phyloP scores from a whole-genome alignment of 2,797 vertebrate species.

The Rhinichthys osculus region DNA sequence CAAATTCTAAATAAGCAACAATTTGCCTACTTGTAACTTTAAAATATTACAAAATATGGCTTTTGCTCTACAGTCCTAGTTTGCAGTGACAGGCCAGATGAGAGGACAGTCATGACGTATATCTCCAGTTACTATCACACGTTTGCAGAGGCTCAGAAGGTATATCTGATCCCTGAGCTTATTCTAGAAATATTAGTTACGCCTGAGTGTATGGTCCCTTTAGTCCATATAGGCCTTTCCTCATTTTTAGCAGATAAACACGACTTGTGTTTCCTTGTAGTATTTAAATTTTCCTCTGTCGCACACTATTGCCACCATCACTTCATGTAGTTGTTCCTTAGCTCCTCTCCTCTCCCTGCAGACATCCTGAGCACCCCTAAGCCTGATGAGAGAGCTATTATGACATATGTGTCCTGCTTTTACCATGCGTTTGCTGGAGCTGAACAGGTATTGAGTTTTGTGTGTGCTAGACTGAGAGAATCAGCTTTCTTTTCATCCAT shows the following conservation, averaged over 20 bases:
- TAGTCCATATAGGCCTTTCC: not conserved
- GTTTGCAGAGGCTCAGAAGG: slow-evolving; percentile 76
- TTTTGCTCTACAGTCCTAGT: slow-evolving; percentile 74
- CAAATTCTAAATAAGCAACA: not conserved
- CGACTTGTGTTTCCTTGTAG: not conserved
- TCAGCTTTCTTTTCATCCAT: not conserved
- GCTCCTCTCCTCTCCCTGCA: slow-evolving; percentile 71
- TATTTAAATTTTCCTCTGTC: not conserved
- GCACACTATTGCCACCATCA: not conserved
- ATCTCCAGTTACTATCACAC: slow-evolving; percentile 76
- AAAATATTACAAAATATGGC: slow-evolving; percentile 31
- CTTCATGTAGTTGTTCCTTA: slow-evolving; percentile 1
- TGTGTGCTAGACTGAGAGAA: not conserved
- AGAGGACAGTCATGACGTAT: slow-evolving; percentile 75
- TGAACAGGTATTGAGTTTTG: slow-evolving; percentile 87
- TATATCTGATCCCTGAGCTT: slow-evolving; percentile 57
- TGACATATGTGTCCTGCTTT: slow-evolving; percentile 99
- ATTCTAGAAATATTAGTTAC: not conserved
- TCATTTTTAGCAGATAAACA: not conserved
- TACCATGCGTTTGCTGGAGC: slow-evolving; percentile 99
- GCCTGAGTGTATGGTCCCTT: not conserved
- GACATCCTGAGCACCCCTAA: slow-evolving; percentile 99
- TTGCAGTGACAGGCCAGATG: slow-evolving; percentile 72
- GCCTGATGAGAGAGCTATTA: slow-evolving; percentile 98
- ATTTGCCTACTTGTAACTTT: not conserved